A percentile compares a stretch with the other conserved stretches of the same genome.
phyloP scores from a whole-genome alignment of 1,140 invertebrate genomes.

The Theocolax elegans region DNA sequence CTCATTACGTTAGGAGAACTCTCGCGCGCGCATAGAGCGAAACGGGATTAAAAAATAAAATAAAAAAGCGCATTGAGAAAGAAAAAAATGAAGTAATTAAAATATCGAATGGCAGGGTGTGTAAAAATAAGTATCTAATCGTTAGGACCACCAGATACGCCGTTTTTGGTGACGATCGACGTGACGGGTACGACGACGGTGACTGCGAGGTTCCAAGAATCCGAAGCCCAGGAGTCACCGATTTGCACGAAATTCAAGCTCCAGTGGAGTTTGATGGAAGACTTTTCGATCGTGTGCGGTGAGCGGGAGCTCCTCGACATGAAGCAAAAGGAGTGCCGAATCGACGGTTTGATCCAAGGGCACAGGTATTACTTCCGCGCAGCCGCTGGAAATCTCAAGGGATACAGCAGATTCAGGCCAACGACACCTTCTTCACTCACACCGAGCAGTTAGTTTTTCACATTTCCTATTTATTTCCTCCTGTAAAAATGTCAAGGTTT shows the following conservation, averaged over 20 bases:
- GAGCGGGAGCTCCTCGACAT: conserved; percentile 81
- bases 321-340: conserved; percentile 68
- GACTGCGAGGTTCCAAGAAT: conserved; percentile 79
- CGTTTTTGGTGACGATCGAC: conserved; percentile 81
- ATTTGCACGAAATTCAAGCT: conserved; percentile 92
- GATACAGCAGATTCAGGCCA: conserved; percentile 81
- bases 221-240: conserved; percentile 73
- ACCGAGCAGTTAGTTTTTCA: conserved; percentile 83
- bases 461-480: too few species aligned
- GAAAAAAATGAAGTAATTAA: too few species aligned
- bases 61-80: too few species aligned
- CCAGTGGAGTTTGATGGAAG: conserved; percentile 87
- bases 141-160: conserved; percentile 81
- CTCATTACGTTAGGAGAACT: too few species aligned
- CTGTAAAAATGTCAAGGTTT: too few species aligned
- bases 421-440: conserved; percentile 84
- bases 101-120: too few species aligned
- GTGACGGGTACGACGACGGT: conserved; percentile 85
- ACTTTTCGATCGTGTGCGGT: conserved; percentile 82
- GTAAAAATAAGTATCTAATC: too few species aligned
- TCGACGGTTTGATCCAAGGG: conserved; percentile 79
- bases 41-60: too few species aligned
- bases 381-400: conserved; percentile 89
- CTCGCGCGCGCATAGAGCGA: too few species aligned
- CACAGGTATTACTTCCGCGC: conserved; percentile 89